These are phyloP conservation scores for Sipha maydis DNA, from an alignment of 2,888 invertebrate species.

Conservation along the genomic window DNA sequence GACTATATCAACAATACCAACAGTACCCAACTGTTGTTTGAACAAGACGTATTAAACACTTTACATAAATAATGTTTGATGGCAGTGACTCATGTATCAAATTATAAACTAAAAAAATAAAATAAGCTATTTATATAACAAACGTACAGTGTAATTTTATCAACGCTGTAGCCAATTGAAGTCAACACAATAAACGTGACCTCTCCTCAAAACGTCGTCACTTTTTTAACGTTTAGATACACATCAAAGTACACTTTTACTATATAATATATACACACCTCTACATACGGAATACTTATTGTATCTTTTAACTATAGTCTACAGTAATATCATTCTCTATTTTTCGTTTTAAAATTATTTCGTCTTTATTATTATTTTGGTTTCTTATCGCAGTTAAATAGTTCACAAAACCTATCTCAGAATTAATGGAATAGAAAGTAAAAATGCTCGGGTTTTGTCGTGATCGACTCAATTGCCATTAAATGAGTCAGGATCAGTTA, in stretches of 20 bases:
- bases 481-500: conserved; percentile 13
- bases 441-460: conserved; percentile 1
- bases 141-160: background rate
- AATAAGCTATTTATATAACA: background rate
- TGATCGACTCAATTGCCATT: background rate
- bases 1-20: background rate
- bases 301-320: background rate
- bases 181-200: conserved; percentile 9
- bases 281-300: background rate
- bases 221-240: background rate
- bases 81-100: background rate
- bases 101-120: background rate
- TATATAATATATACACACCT: background rate
- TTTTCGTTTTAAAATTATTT: background rate
- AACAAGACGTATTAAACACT: background rate
- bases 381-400: conserved; percentile 21
- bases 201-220: conserved; percentile 12
- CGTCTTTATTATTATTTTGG: background rate
- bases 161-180: background rate
- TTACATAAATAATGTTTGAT: background rate
- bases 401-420: background rate
- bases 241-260: conserved; percentile 1
- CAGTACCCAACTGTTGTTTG: background rate
- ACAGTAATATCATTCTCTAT: background rate
- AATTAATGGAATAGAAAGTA: conserved; percentile 51